Conservation (phyloP, 2,113 vertebrate species). For the Arizona elegans region DNA sequence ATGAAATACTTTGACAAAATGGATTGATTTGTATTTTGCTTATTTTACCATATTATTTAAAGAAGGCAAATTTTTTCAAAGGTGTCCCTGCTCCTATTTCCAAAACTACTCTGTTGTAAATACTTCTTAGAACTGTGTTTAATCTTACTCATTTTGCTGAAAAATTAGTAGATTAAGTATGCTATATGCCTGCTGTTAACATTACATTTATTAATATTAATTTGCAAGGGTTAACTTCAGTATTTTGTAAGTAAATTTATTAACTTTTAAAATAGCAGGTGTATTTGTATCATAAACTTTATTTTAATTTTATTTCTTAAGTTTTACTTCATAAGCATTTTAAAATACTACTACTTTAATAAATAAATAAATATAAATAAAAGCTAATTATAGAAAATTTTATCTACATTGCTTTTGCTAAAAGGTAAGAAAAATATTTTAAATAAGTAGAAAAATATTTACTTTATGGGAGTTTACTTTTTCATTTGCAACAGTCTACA, state of each 20-base stretch:
- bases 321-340: neutral
- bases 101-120: neutral
- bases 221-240: neutral
- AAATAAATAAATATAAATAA: neutral
- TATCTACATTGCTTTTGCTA: neutral
- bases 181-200: neutral
- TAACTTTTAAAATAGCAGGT: neutral
- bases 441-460: neutral
- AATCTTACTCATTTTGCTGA: no score
- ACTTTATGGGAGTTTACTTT: fast-evolving
- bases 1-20: neutral
- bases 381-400: slow-evolving; percentile 8
- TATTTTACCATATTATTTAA: neutral
- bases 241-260: neutral
- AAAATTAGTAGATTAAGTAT: neutral
- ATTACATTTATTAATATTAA: neutral
- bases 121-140: no score
- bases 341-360: neutral
- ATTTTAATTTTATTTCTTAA: neutral
- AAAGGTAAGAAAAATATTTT: slow-evolving; percentile 1
- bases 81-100: neutral
- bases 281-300: neutral
- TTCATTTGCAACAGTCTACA: neutral
- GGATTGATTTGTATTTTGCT: neutral
- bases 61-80: neutral